Conservation (phyloP, 1,140 invertebrate species). For the Drosophila pallidifrons region DNA sequence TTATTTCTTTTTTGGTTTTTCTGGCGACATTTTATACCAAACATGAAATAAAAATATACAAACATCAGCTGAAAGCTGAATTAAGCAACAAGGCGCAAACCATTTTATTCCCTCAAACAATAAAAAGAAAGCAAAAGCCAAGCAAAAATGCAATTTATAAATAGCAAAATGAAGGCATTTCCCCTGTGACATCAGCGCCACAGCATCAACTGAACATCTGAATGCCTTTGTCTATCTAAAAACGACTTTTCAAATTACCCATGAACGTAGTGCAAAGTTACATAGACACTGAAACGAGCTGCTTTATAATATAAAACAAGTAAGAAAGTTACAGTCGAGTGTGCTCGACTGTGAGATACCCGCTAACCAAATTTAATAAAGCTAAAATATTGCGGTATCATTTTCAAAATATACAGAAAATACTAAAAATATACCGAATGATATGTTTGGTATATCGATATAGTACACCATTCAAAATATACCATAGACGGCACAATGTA, state of each 20-base stretch:
- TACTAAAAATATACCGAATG: too few relatives aligned
- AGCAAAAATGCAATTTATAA: conserved; percentile 69
- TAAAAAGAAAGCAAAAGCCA: conserved; percentile 46
- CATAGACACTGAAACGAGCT: conserved; percentile 19
- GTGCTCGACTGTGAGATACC: too few relatives aligned
- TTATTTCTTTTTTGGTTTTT: conserved; percentile 27
- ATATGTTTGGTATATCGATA: too few relatives aligned
- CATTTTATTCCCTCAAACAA: conserved; percentile 36
- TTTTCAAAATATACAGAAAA: too few relatives aligned
- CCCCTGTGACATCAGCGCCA: conserved; percentile 73
- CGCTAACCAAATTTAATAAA: too few relatives aligned
- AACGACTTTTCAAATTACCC: conserved; percentile 56
- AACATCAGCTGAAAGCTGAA: conserved; percentile 32
- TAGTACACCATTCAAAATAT: too few relatives aligned
- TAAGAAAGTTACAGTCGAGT: too few relatives aligned
- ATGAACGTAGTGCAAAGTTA: conserved; percentile 26
- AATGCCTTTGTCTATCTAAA: conserved; percentile 54
- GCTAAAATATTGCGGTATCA: too few relatives aligned
- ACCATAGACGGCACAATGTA: too few relatives aligned
- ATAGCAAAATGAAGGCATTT: conserved; percentile 75
- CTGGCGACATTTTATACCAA: conserved; percentile 70
- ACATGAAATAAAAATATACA: conserved; percentile 57
- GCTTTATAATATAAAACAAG: conserved; percentile 47
- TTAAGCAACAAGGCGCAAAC: conserved; percentile 28
- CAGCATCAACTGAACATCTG: conserved; percentile 31